Evolutionary conservation across 2,797 vertebrate genomes (phyloP), one percentile per base, ranked within the genome.

Genomic region (Microtus agrestis): DNA sequence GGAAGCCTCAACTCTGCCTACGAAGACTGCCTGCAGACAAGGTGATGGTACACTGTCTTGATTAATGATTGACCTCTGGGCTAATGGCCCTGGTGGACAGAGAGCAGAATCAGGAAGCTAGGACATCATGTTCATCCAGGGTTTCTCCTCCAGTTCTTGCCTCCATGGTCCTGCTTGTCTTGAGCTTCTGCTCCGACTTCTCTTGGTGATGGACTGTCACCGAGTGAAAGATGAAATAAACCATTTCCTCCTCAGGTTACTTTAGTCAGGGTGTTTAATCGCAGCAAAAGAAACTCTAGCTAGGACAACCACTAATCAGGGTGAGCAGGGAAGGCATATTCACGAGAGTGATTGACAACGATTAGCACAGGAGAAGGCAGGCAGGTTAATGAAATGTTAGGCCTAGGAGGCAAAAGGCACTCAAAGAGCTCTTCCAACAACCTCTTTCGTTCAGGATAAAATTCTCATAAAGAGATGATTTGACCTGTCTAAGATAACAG

Each of bases 401-500:
- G 87, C 84, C 29, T 73, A 1, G 0, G 73, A 74, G 29, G 25
- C n/a, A 40, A 37, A n/a, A 10, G 8, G 4, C 67, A 84, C 46
- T 76, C 29, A 84, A 51, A 56, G 25, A 71, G 12, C 37, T 92
- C 46, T 73, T 78, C 37, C 43, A 91, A 80, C 29, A 94, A 63
- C 91, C 67, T 59, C 46, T 65, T 61, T 81, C 61, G 76, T 69
- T 89, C 14, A 76, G 19, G 91, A 79, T 40, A 92, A 84, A 85
- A 91, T 54, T 27, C 14, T 56, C 46, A 27, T 12, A 34, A 87
- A 91, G 56, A 81, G 37, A 48, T 34, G 1, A 79, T 73, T 63
- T 79, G 40, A 9, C 17, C 21, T 73, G 2, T 63, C 27, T 63
- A 37, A 15, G 17, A 43, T 59, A 59, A 77, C 40, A 84, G 74